phyloP scores from a whole-genome alignment of 1,140 invertebrate genomes.

The Carcinoscorpius rotundicauda region DNA sequence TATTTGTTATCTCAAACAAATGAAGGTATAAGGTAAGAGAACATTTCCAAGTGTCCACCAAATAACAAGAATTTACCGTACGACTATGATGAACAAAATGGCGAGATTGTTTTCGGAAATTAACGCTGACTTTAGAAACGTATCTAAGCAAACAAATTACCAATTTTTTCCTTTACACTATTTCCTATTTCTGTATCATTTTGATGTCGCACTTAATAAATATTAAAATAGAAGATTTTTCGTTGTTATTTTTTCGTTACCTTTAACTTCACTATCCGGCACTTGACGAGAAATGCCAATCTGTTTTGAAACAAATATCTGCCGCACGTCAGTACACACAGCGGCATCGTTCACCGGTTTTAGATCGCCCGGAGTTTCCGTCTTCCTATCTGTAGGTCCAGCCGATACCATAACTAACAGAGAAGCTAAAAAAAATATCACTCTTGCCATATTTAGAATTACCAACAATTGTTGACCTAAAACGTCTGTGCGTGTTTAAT shows the following conservation, averaged over 20 bases:
- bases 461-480: too few species aligned
- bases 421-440: too few species aligned
- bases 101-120: not conserved
- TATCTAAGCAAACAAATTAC: not conserved
- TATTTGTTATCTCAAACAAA: too few species aligned
- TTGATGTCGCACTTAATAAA: not conserved
- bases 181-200: not conserved
- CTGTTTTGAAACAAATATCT: constrained; percentile 6
- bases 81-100: not conserved
- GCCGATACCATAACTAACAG: too few species aligned
- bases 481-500: too few species aligned
- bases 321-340: constrained; percentile 7
- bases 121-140: not conserved
- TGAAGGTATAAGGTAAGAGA: too few species aligned
- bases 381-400: too few species aligned
- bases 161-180: not conserved
- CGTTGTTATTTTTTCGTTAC: not conserved
- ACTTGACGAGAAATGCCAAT: constrained; percentile 6
- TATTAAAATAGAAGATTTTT: constrained; percentile 3
- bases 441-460: too few species aligned
- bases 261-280: constrained; percentile 6
- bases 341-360: too few species aligned
- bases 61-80: too few species aligned
- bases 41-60: too few species aligned
- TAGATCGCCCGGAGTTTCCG: too few species aligned